Conservation (phyloP, 1,140 invertebrate genomes). For the Drosophila bifasciata region DNA sequence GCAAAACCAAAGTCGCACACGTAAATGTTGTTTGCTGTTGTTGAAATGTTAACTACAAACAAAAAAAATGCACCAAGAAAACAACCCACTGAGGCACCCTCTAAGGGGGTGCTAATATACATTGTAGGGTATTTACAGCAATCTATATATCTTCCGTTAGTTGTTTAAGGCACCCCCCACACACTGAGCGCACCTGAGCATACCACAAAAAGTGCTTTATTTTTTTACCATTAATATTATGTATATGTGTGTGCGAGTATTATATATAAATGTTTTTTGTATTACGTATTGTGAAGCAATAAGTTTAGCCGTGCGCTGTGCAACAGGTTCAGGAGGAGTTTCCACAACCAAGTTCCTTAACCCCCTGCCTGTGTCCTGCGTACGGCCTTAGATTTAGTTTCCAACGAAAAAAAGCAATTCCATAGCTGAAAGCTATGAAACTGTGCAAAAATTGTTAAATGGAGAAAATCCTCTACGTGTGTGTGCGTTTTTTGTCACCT, state of each 20-base stretch:
- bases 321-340: slow-evolving; percentile 16
- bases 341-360: neutral
- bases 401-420: slow-evolving; percentile 52
- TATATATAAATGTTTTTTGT: slow-evolving; percentile 35
- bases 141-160: slow-evolving; percentile 67
- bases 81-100: slow-evolving; percentile 61
- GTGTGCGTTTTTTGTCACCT: slow-evolving; percentile 48
- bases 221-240: slow-evolving; percentile 40
- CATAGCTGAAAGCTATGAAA: slow-evolving; percentile 35
- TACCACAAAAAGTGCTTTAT: slow-evolving; percentile 51
- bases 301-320: slow-evolving; percentile 19
- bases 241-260: slow-evolving; percentile 44
- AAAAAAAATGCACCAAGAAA: slow-evolving; percentile 30
- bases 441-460: slow-evolving; percentile 8
- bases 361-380: slow-evolving; percentile 9
- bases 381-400: slow-evolving; percentile 65
- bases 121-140: no score
- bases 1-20: slow-evolving; percentile 1
- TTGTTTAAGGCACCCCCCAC: slow-evolving; percentile 56
- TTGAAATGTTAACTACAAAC: slow-evolving; percentile 47
- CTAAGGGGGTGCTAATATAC: no score
- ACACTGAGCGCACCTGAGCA: slow-evolving; percentile 41
- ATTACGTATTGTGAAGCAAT: slow-evolving; percentile 35
- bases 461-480: slow-evolving; percentile 8
- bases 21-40: slow-evolving; percentile 38